Evolutionary conservation across 2,888 invertebrate genomes (phyloP).

Genomic region (Dromius quadrimaculatus): DNA sequence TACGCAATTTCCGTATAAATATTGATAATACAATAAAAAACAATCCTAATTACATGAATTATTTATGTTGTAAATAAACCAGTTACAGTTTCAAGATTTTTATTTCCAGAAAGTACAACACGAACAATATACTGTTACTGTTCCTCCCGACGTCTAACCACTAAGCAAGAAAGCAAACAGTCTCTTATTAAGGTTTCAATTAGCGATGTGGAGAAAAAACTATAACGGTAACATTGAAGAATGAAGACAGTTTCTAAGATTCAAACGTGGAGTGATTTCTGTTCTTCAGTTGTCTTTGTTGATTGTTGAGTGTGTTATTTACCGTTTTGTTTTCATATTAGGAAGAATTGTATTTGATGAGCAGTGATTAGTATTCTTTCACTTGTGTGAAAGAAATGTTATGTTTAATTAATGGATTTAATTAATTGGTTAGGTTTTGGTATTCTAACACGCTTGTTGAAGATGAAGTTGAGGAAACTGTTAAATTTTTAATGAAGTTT

Average conservation of each 20-base stretch:
- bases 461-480: too few relatives aligned
- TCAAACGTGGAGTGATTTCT: constrained; percentile 1
- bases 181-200: constrained; percentile 36
- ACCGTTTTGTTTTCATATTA: constrained; percentile 9
- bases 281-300: neutral
- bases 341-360: neutral
- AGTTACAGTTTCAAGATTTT: constrained; percentile 17
- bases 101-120: too few relatives aligned
- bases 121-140: too few relatives aligned
- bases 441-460: too few relatives aligned
- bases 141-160: neutral
- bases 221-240: constrained; percentile 31
- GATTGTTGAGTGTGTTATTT: too few relatives aligned
- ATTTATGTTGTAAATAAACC: constrained; percentile 29
- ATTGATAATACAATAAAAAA: neutral
- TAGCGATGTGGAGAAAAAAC: constrained; percentile 21
- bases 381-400: constrained; percentile 1
- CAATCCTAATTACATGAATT: constrained; percentile 22
- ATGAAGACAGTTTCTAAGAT: constrained; percentile 17
- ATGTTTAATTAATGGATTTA: constrained; percentile 29
- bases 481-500: too few relatives aligned
- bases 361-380: neutral
- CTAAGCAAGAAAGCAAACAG: neutral
- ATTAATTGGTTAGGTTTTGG: neutral
- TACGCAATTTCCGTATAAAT: neutral